phyloP scores from a whole-genome alignment of 2,888 invertebrate species.

The Strigamia maritima region DNA sequence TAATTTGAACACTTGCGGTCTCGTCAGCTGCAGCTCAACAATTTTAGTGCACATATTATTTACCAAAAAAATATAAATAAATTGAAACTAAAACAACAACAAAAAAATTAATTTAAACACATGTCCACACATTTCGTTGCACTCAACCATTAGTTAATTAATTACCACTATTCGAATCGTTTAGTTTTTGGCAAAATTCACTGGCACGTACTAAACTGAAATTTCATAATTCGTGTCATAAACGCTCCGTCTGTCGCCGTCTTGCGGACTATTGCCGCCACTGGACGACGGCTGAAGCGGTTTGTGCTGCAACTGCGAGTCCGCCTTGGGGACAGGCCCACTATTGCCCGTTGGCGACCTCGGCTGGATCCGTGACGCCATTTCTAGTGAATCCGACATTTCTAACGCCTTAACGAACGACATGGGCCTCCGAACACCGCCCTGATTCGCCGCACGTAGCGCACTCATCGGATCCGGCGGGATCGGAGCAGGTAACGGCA shows the following conservation, averaged over 20 bases:
- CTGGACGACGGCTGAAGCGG: background rate
- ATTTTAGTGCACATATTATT: background rate
- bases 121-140: background rate
- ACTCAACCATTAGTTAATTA: background rate
- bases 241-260: constrained; percentile 60
- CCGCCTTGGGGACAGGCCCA: constrained; percentile 39
- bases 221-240: constrained; percentile 95
- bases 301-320: constrained; percentile 36
- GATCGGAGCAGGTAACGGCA: constrained; percentile 35
- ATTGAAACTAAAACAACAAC: too few species aligned
- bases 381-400: constrained; percentile 74
- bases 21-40: background rate
- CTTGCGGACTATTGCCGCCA: constrained; percentile 6
- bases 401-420: constrained; percentile 85
- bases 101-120: background rate
- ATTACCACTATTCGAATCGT: background rate
- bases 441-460: constrained; percentile 48
- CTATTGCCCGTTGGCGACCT: constrained; percentile 33
- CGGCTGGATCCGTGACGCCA: constrained; percentile 36
- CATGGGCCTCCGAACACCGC: constrained; percentile 65
- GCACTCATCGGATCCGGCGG: constrained; percentile 43
- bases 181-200: constrained; percentile 9
- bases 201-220: constrained; percentile 64
- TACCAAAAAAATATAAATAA: too few species aligned
- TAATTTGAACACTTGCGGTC: background rate